These are phyloP conservation scores for Enchytraeus crypticus DNA, from an alignment of 2,888 invertebrate genomes.

Conservation along the genomic window DNA sequence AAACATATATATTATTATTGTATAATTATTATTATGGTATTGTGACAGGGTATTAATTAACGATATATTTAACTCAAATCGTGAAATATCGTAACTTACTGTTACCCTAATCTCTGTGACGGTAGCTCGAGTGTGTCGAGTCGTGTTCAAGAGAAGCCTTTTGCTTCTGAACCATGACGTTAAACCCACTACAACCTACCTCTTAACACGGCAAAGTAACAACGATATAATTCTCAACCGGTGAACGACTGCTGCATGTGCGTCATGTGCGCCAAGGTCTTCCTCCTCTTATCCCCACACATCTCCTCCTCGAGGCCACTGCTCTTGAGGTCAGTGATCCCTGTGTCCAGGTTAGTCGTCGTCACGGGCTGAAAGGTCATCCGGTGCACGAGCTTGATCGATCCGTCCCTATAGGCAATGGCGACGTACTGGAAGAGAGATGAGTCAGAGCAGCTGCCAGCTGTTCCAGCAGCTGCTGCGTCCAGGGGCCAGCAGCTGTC, in stretches of 20 bases:
- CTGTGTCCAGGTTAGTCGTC: constrained; percentile 29
- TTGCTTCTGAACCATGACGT: no score
- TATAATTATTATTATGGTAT: no score
- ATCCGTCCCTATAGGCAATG: constrained; percentile 40
- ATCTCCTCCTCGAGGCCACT: background rate
- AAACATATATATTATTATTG: no score
- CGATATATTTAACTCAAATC: no score
- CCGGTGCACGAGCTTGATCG: constrained; percentile 41
- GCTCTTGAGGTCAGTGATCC: constrained; percentile 6
- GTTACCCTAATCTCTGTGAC: no score
- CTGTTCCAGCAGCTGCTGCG: background rate
- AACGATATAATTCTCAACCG: constrained; percentile 20
- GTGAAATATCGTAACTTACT: no score
- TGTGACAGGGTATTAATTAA: no score
- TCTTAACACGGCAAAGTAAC: no score
- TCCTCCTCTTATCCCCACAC: constrained; percentile 3
- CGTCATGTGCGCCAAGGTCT: constrained; percentile 18
- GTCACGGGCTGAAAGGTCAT: constrained; percentile 37
- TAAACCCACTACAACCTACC: no score
- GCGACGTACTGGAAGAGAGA: constrained; percentile 32
- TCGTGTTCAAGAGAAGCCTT: no score
- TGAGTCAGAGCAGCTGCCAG: background rate
- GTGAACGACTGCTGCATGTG: constrained; percentile 35
- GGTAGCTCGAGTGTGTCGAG: no score
- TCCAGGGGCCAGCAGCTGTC: background rate